These are phyloP conservation scores for Atractosteus spatula DNA, from an alignment of 2,113 vertebrate species.

Conservation along the genomic window DNA sequence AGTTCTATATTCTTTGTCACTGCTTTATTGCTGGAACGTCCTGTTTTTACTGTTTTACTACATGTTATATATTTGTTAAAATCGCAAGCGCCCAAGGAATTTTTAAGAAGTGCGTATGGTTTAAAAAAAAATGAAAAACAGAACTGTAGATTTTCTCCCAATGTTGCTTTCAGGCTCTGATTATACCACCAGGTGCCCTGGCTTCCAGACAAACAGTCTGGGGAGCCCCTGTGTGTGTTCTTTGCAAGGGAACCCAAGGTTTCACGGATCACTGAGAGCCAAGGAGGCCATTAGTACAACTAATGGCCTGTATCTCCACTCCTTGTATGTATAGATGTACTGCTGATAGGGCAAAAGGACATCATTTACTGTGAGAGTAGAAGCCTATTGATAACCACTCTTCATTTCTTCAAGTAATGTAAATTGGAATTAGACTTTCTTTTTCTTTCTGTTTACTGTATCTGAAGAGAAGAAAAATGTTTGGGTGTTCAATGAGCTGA, in stretches of 20 bases:
- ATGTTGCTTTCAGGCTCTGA: no score
- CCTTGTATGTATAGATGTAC: background rate
- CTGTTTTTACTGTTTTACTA: background rate
- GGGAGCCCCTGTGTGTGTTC: background rate
- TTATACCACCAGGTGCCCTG: background rate
- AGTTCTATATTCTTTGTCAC: background rate
- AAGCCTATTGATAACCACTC: background rate
- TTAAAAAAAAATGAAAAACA: no score
- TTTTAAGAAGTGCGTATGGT: no score
- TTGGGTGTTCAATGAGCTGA: no score
- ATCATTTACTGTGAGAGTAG: constrained; percentile 3
- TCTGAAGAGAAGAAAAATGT: no score
- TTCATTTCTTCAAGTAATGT: background rate
- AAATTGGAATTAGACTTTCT: no score
- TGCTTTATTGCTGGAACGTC: background rate
- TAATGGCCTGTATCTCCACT: constrained; percentile 17
- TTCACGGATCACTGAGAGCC: background rate
- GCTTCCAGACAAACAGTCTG: background rate
- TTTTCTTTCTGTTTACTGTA: no score
- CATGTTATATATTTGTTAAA: background rate
- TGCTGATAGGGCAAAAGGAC: background rate
- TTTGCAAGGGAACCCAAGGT: background rate
- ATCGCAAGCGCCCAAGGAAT: no score
- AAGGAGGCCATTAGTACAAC: constrained; percentile 2
- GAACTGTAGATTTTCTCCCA: no score